A percentile compares a stretch with the other conserved stretches of the same genome.
Conservation (phyloP, 37 sponge, comb jelly and placozoan species). For the Haliclona indistincta region DNA sequence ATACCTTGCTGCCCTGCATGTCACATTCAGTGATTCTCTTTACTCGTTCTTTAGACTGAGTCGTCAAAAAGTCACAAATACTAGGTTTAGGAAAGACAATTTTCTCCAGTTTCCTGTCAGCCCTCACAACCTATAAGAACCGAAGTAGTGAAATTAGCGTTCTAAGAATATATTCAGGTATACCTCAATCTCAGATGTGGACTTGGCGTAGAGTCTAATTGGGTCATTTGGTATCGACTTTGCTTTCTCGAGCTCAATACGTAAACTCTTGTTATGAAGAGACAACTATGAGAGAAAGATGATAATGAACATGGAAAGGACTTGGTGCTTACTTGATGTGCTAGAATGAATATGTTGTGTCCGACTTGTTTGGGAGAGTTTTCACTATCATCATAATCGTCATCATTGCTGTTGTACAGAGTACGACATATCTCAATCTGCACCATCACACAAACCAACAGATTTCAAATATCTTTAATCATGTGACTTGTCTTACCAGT, state of each 20-base stretch:
- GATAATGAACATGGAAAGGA: background rate
- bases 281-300: conserved; percentile 58
- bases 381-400: conserved; percentile 31
- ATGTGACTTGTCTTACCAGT: conserved; percentile 46
- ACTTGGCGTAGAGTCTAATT: conserved; percentile 69
- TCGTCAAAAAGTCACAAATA: conserved; percentile 79
- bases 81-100: conserved; percentile 91
- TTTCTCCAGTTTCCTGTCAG: conserved; percentile 85
- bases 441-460: too few relatives aligned
- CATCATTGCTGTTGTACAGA: conserved; percentile 21
- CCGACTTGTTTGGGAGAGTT: conserved; percentile 56
- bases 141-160: background rate
- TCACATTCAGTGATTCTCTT: conserved; percentile 71
- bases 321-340: conserved; percentile 53
- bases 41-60: conserved; percentile 74
- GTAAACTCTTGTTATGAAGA: conserved; percentile 81
- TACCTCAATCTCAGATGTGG: conserved; percentile 97
- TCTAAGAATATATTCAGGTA: background rate
- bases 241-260: conserved; percentile 34
- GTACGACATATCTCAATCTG: conserved; percentile 37
- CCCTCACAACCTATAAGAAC: conserved; percentile 81
- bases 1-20: conserved; percentile 94
- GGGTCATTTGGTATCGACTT: conserved; percentile 45
- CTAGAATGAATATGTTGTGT: conserved; percentile 90
- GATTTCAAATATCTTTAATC: background rate